Percentiles rank a stretch among this genome's conserved stretches.
Evolutionary conservation across 1,140 invertebrate genomes (phyloP).

Genomic region (Phortica variegata): DNA sequence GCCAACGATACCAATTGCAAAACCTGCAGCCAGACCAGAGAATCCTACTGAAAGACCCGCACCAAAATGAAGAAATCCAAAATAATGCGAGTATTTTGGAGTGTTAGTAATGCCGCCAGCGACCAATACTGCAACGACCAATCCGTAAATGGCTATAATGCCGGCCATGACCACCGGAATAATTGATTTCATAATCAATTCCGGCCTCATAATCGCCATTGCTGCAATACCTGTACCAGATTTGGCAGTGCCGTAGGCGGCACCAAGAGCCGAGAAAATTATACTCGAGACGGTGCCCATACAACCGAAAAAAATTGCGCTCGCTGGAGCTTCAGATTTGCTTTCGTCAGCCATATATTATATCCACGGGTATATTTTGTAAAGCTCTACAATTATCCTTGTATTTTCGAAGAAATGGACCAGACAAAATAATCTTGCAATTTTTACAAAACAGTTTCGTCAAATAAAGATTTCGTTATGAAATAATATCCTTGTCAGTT

Average conservation of each 20-base stretch:
- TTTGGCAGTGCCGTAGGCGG: background rate
- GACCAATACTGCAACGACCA: constrained; percentile 88
- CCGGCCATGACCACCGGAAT: constrained; percentile 1
- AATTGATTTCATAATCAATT: constrained; percentile 2
- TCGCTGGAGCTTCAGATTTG: background rate
- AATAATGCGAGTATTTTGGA: constrained; percentile 52
- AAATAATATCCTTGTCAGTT: no score
- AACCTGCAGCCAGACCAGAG: constrained; percentile 84
- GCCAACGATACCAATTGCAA: constrained; percentile 88
- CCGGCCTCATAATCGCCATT: background rate
- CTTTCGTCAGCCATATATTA: no score
- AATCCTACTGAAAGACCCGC: constrained; percentile 86
- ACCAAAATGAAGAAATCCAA: constrained; percentile 83
- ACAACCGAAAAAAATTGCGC: constrained; percentile 67
- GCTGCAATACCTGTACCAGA: background rate
- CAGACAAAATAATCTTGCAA: no score
- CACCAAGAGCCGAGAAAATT: constrained; percentile 68
- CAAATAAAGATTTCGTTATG: no score
- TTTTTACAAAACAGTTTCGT: no score
- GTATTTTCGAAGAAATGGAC: no score
- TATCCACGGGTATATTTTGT: no score
- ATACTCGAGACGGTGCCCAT: constrained; percentile 88
- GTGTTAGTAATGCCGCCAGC: constrained; percentile 64
- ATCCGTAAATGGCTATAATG: no score
- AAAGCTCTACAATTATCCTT: no score